phyloP scores from a whole-genome alignment of 2,113 vertebrate genomes.

The Antigone vipio region DNA sequence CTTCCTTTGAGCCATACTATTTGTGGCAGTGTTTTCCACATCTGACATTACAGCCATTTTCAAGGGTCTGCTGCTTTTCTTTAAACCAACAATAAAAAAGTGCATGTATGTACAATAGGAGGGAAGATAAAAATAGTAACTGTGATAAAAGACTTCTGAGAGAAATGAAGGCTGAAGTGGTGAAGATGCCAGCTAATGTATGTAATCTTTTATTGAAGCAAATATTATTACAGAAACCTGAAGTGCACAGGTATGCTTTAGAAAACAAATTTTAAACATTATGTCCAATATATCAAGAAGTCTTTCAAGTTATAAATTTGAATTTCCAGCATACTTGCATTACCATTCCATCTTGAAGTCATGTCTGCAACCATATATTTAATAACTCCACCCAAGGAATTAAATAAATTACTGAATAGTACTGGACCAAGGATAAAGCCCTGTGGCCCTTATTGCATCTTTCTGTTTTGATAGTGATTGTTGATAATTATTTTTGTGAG shows the following conservation, averaged over 20 bases:
- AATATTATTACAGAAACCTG: not conserved
- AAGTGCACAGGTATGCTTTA: not conserved
- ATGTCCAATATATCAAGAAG: not conserved
- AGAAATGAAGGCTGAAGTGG: not conserved
- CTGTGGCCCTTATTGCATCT: not conserved
- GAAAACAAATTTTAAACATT: not conserved
- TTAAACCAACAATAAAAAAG: not conserved
- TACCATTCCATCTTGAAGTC: not conserved
- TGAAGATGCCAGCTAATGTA: not conserved
- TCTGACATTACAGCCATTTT: not conserved
- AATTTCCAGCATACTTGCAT: not conserved
- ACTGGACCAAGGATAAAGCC: not conserved
- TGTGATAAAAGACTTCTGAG: not conserved
- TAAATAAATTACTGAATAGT: not conserved
- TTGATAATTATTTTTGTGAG: not conserved
- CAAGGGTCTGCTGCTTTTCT: not conserved
- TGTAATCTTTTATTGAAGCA: not conserved
- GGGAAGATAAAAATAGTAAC: not conserved
- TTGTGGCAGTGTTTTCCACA: not conserved
- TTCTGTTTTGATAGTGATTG: not conserved
- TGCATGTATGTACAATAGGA: not conserved
- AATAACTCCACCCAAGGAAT: not conserved
- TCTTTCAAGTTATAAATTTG: not conserved
- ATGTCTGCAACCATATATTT: not conserved
- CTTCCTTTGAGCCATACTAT: not conserved